Evolutionary conservation across 2,797 vertebrate species (phyloP), one percentile per base, ranked within the genome.

Genomic region (Sandelia bainsii): DNA sequence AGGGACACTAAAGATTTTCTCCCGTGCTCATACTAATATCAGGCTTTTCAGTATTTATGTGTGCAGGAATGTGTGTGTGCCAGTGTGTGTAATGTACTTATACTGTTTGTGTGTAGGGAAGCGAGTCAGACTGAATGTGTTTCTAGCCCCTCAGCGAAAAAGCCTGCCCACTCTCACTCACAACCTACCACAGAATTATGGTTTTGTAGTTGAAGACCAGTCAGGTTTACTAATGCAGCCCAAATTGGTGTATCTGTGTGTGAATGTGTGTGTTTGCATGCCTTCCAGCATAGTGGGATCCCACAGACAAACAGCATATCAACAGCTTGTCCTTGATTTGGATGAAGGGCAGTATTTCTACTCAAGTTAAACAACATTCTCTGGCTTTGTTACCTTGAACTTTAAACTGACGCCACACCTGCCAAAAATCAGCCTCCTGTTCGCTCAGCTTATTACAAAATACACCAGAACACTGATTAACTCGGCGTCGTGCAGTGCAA

Each of bases 1-100:
- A 89, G 82, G 82, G 81, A 82, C 88, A 64, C 76, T 83, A 63
- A 81, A 82, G 79, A 84, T 83, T 81, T 71, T 64, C 59, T 72
- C 69, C 65, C 42, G 59, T 54, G 79, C 74, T 78, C 74, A 76
- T 65, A 34, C 37, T 56, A 5, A 49, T 69, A 22, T 80, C 54
- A 54, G 54, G 65, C 56, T 62, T 62, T 40, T 37, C 37, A 3
- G 8, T 71, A 49, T 79, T 37, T 40, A 51, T 62, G 60, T 60
- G 72, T 23, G 62, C 25, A 46, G 29, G 29, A 57, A 32, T 72
- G 58, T 59, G 72, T 59, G 32, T 42, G 29, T 11, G 16, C 13
- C 23, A 37, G 45, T 62, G 45, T 61, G 71, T 50, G 53, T 60
- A 17, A 67, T 68, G 70, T 49, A 57, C 54, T 69, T 58, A 23